Percentiles rank a stretch among this genome's conserved stretches.
Conservation (phyloP, 2,888 invertebrate species). For the Aelia acuminata region DNA sequence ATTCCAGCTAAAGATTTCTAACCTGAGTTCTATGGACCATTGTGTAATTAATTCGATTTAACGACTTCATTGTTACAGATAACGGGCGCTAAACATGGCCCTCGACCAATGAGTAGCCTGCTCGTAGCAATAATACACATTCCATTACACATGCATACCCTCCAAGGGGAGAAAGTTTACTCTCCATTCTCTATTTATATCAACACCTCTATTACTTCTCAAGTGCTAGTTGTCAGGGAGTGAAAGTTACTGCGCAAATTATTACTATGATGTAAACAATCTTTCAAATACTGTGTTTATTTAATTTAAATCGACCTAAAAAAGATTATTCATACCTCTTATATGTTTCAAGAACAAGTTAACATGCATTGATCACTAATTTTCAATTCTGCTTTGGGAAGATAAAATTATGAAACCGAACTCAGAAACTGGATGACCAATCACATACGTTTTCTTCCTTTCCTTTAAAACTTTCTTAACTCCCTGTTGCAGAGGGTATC, state of each 20-base stretch:
- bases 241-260: not conserved
- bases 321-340: not conserved
- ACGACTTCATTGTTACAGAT: not conserved
- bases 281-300: too few relatives aligned
- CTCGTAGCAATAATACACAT: not conserved
- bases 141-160: not conserved
- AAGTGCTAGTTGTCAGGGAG: not conserved
- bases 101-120: not conserved
- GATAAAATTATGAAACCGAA: not conserved
- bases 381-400: not conserved
- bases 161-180: slow-evolving; percentile 12
- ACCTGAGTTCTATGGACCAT: not conserved
- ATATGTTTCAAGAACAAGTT: not conserved
- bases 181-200: slow-evolving; percentile 15
- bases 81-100: not conserved
- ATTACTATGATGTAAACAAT: not conserved
- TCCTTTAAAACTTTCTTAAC: not conserved
- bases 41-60: not conserved
- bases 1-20: too few relatives aligned
- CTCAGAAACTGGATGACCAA: not conserved
- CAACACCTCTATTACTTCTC: not conserved
- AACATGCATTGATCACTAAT: too few relatives aligned
- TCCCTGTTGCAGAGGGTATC: slow-evolving; percentile 63
- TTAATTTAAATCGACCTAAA: not conserved
- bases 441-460: not conserved